Percentiles rank a stretch among this genome's conserved stretches.
These are phyloP conservation scores for Orientallactaga bullata DNA, from an alignment of 2,113 vertebrate genomes.

Conservation along the genomic window DNA sequence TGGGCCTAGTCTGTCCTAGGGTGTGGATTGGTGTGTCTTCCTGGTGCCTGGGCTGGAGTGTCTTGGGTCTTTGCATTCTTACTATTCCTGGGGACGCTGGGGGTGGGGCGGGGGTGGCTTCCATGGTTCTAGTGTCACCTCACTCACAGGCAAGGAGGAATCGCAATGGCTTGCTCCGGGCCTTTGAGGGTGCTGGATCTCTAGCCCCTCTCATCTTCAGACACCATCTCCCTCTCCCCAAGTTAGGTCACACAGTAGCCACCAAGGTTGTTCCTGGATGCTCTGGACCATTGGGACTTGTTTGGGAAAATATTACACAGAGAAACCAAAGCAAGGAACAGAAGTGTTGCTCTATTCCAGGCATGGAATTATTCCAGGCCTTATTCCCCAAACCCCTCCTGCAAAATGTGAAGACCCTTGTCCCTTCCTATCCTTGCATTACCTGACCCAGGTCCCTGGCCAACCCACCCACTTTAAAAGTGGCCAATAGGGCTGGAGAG, in stretches of 20 bases:
- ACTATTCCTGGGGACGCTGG: background rate
- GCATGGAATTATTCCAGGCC: no score
- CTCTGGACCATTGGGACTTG: background rate
- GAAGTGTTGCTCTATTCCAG: fast-evolving
- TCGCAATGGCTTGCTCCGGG: background rate
- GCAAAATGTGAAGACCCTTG: background rate
- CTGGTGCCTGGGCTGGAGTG: conserved; percentile 57
- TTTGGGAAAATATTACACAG: background rate
- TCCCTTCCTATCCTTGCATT: background rate
- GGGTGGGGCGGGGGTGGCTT: background rate
- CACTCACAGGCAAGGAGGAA: background rate
- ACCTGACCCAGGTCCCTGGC: background rate
- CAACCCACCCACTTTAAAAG: background rate
- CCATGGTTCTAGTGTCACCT: background rate
- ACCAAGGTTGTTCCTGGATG: background rate
- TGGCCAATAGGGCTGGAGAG: no score
- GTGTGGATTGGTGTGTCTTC: conserved; percentile 57
- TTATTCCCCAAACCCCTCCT: background rate
- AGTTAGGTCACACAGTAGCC: background rate
- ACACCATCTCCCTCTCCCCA: background rate
- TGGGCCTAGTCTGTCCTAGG: conserved; percentile 56
- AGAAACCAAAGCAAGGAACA: background rate
- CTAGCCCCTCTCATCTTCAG: background rate
- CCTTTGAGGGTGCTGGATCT: background rate
- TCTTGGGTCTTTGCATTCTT: conserved; percentile 60